Base-by-base conservation (phyloP, 2,113 vertebrate genomes). In the Etia nguti region DNA sequence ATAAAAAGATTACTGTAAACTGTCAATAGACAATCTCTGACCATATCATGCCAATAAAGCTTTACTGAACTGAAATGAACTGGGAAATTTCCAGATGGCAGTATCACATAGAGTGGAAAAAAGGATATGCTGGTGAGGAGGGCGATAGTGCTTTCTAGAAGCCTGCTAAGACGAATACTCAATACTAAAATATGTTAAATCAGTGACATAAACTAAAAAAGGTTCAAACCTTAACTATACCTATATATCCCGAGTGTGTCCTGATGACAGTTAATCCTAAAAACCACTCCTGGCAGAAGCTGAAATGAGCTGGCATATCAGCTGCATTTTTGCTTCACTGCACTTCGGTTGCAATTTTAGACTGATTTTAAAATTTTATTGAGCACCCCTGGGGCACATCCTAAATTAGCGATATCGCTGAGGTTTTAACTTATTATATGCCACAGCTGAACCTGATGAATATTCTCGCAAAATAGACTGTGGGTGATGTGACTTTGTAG, bases 261-360 rank as follows among this genome's bases (percentile, higher is more conserved):
- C 88, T 92, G 88, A 93, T 93, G 90, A 89, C 90, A 82, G 86
- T 79, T 94, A 91, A 95, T 94, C 93, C 90, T 86, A 88, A 92
- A 89, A 73, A 79, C 81, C 86, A 86, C 84, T 92, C 86, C 86
- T 68, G 88, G 92, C 89, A 92, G 88, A 3, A 86, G 91, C 85
- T 80, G 83, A 77, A 75, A 90, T 75, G 81, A 81, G 90, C 7
- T 57, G 88, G 68, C 91, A 88, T 73, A 89, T 93, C 83, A 81
- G 41, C 85, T 89, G 68, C 31, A 29, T n/a, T 91, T 93, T 83
- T 88, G 81, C 88, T 84, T 55, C 81, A 56, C 86, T 83, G 83
- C 83, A 22, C 62, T 77, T 55, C 59, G 24, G 24, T 82, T 56
- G 82, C 80, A 86, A 82, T 91, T 92, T 91, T 83, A 85, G 77